A percentile compares a stretch with the other conserved stretches of the same genome.
phyloP scores from a whole-genome alignment of 2,888 invertebrate genomes.

The Eudasyphora cyanicolor region DNA sequence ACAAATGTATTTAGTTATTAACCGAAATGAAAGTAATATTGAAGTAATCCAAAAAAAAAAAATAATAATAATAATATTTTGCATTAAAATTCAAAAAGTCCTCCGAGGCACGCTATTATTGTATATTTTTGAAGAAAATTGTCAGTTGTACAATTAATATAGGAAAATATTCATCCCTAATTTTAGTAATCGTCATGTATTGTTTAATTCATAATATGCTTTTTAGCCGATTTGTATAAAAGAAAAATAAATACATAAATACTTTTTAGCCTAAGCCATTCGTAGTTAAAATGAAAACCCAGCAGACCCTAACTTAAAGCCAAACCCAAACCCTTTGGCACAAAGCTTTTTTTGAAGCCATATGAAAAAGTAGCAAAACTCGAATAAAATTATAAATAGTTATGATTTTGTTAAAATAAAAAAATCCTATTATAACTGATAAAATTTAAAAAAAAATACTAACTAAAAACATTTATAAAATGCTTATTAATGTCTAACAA shows the following conservation, averaged over 20 bases:
- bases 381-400: neutral
- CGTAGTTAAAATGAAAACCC: constrained; percentile 56
- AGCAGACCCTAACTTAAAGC: neutral
- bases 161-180: constrained; percentile 24
- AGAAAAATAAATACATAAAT: constrained; percentile 38
- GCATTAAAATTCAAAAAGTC: neutral
- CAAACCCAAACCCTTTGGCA: constrained; percentile 48
- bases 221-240: constrained; percentile 61
- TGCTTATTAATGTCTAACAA: constrained; percentile 65
- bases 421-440: neutral
- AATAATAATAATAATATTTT: too few species aligned
- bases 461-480: constrained; percentile 54
- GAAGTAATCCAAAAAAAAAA: constrained; percentile 24
- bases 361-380: constrained; percentile 4
- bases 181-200: neutral
- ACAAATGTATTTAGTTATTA: constrained; percentile 38
- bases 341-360: constrained; percentile 62
- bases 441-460: neutral
- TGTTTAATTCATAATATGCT: constrained; percentile 41
- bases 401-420: neutral
- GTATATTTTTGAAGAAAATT: neutral
- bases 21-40: too few species aligned
- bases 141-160: neutral
- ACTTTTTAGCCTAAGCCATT: constrained; percentile 55
- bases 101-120: neutral